Evolutionary conservation across 2,888 invertebrate species (phyloP), one percentile per base, ranked within the genome.

Genomic region (Aspidiotus destructor): DNA sequence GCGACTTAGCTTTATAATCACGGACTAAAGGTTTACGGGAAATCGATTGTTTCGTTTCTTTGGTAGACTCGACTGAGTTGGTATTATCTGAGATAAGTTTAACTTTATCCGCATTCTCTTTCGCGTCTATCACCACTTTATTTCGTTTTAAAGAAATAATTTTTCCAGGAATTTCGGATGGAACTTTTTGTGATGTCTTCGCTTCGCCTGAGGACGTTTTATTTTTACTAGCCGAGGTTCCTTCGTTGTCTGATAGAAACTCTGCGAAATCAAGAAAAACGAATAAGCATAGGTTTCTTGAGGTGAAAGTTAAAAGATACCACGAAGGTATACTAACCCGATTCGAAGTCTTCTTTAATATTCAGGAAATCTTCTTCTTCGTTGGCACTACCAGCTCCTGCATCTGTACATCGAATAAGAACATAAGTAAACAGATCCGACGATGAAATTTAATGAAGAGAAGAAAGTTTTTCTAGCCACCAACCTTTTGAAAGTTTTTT

Each of bases 291-390:
- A 44, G 15, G 41, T 16, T 42, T n/a, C 7, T 44, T 5, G 15
- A 62, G 6, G 11, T 2, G 9, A 60, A 67, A 16, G 13, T 58
- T 28, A 15, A 7, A 40, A 16, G 16, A 63, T 53, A 63, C 16
- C 13, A 6, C 7, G 5, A 17, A 63, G 17, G 2, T 53, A 8
- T 52, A 63, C 67, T 13, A 52, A 68, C 68, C 68, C 8, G 60
- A 40, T 61, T 61, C 61, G 41, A 61, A 60, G 48, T 68, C 68
- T 61, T 68, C 68, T 68, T 61, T 61, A 11, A 68, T 60, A 42
- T 61, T 68, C 28, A 68, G 42, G 13, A 68, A 68, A 68, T 68
- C 68, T 13, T 68, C 68, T 41, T 68, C 68, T 9, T 68, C 68
- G 2, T 53, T 41, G n/a, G 62, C 8, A 58, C 58, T 40, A 48